Conservation (phyloP, 2,113 vertebrate species). For the Onychorhynchus coronatus region DNA sequence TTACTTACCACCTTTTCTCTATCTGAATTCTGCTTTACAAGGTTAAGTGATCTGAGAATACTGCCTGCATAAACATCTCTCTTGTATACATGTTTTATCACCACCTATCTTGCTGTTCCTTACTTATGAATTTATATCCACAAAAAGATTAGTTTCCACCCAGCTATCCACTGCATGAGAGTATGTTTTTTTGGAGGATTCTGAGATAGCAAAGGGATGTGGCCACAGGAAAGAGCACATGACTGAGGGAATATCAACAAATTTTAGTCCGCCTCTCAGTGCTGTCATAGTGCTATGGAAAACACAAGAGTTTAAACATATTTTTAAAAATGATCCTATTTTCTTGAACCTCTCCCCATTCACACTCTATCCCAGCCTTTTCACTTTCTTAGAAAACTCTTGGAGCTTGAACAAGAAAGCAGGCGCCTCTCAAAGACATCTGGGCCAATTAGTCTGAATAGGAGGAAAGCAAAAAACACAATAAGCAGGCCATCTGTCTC, state of each 20-base stretch:
- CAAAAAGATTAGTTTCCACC: neutral
- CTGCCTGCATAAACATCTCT: neutral
- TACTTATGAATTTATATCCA: neutral
- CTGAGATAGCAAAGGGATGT: neutral
- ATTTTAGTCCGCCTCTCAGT: neutral
- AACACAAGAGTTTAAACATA: neutral
- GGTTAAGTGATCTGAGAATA: conserved; percentile 6
- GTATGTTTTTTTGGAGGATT: neutral
- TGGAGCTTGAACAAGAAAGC: neutral
- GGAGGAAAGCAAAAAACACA: neutral
- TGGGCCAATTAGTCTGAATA: neutral
- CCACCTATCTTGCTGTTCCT: neutral
- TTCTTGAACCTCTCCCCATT: neutral
- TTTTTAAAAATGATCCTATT: neutral
- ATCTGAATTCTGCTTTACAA: neutral
- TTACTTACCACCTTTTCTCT: neutral
- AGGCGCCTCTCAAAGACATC: neutral
- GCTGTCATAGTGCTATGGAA: neutral
- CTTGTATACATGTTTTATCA: neutral
- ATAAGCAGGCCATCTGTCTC: neutral
- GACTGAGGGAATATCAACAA: neutral
- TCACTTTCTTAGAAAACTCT: neutral
- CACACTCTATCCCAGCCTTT: neutral
- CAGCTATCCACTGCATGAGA: neutral
- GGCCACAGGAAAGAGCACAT: neutral